These are phyloP conservation scores for Charaxes varanes DNA, from an alignment of 1,140 invertebrate genomes.

Conservation along the genomic window DNA sequence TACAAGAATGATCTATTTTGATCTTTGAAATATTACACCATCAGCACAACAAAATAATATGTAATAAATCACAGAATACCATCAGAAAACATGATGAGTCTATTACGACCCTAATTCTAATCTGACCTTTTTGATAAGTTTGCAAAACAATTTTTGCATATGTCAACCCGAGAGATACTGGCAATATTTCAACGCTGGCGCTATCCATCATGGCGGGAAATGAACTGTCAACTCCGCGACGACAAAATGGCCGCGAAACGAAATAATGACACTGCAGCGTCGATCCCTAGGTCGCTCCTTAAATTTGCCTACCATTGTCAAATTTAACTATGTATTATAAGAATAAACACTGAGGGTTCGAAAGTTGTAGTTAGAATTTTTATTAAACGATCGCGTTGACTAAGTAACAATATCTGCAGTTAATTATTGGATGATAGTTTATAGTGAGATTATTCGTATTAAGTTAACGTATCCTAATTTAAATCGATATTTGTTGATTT, in stretches of 20 bases:
- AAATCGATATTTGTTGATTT: too few species aligned
- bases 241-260: constrained; percentile 40
- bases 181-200: constrained; percentile 51
- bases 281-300: constrained; percentile 4
- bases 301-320: constrained; percentile 7
- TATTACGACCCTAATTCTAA: constrained; percentile 38
- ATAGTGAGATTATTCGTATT: too few species aligned
- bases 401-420: too few species aligned
- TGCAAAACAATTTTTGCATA: constrained; percentile 69
- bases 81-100: constrained; percentile 34
- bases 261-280: constrained; percentile 32
- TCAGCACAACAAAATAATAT: not conserved
- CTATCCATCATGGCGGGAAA: constrained; percentile 63
- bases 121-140: constrained; percentile 54
- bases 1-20: too few species aligned
- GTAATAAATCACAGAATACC: constrained; percentile 25
- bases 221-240: constrained; percentile 52
- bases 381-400: too few species aligned
- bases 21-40: too few species aligned
- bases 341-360: too few species aligned
- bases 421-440: too few species aligned
- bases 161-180: constrained; percentile 48
- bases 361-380: too few species aligned
- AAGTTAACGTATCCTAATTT: too few species aligned
- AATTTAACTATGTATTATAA: constrained; percentile 1